Conservation (phyloP, 1,140 invertebrate species). For the Daktulosphaira vitifoliae region DNA sequence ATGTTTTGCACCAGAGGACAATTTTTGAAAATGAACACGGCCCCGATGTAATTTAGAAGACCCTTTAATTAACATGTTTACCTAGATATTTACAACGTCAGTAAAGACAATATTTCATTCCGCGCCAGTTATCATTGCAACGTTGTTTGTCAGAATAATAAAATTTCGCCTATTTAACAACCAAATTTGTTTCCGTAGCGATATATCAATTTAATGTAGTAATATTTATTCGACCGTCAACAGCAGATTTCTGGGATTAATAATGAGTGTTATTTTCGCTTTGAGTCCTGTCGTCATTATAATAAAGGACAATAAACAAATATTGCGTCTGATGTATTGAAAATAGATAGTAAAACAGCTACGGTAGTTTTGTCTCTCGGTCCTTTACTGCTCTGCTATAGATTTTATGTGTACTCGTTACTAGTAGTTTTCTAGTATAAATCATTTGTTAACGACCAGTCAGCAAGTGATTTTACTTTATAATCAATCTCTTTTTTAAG, state of each 20-base stretch:
- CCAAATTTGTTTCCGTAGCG: no score
- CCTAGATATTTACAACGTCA: no score
- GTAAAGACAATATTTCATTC: no score
- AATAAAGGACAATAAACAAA: conserved; percentile 8
- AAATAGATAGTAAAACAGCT: conserved; percentile 9
- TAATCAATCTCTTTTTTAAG: no score
- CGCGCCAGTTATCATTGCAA: no score
- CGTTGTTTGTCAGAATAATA: no score
- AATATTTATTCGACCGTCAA: conserved; percentile 1
- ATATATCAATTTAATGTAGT: no score
- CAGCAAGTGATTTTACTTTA: no score
- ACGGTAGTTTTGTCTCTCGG: not conserved
- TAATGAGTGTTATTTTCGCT: conserved; percentile 27
- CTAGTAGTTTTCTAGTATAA: conserved; percentile 17
- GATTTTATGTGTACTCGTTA: conserved; percentile 16
- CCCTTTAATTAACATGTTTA: no score
- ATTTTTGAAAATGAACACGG: no score
- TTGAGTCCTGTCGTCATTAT: not conserved
- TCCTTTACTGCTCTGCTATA: not conserved
- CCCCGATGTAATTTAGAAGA: no score
- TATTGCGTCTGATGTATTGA: not conserved
- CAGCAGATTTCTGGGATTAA: conserved; percentile 9
- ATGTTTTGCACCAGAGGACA: conserved; percentile 6
- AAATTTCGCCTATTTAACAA: no score
- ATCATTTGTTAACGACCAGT: conserved; percentile 25